Conservation (phyloP, 2,797 vertebrate species). For the Peromyscus melanophrys region DNA sequence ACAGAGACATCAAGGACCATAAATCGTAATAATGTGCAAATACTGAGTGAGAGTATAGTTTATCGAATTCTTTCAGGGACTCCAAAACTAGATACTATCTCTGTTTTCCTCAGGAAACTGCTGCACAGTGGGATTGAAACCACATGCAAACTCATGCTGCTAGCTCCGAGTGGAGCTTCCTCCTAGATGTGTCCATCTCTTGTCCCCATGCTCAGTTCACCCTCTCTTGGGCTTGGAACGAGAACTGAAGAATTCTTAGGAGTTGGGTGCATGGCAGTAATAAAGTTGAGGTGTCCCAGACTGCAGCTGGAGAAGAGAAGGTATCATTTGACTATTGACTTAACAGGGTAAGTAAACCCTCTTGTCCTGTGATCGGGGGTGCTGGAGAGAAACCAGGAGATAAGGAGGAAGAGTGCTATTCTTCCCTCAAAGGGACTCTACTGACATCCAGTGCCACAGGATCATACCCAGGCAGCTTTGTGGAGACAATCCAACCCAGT, state of each 20-base stretch:
- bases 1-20: background rate
- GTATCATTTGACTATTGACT: background rate
- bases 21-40: background rate
- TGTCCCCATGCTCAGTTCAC: background rate
- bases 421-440: background rate
- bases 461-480: constrained; percentile 16
- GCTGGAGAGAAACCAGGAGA: background rate
- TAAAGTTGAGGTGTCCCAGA: background rate
- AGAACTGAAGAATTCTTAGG: background rate
- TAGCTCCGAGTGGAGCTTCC: background rate
- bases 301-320: background rate
- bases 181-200: background rate
- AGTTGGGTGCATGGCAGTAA: background rate
- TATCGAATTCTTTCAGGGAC: constrained; percentile 20
- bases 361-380: background rate
- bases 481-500: constrained; percentile 35
- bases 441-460: background rate
- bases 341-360: background rate
- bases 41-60: background rate
- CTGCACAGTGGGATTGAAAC: background rate
- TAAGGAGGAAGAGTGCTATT: background rate
- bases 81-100: constrained; percentile 11
- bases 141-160: background rate
- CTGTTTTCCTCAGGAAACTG: constrained; percentile 27
- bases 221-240: background rate